Evolutionary conservation across 2,797 vertebrate species (phyloP).

Genomic region (Argyrosomus regius): DNA sequence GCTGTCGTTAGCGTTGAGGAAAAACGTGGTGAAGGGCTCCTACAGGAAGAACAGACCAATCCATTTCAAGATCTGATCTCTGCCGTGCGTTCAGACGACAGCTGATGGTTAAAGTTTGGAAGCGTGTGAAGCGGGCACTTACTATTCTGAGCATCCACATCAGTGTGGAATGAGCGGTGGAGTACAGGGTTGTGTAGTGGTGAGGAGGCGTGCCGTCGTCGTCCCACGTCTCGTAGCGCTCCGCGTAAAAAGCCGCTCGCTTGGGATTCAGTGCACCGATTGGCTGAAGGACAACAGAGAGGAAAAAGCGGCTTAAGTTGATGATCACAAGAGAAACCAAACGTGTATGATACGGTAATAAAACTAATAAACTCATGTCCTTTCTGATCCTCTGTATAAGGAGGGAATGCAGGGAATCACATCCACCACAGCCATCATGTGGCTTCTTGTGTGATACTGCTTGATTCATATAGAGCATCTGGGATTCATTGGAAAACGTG

Average conservation of each 20-base stretch:
- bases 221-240: conserved; percentile 96
- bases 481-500: not conserved
- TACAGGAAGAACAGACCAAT: conserved; percentile 61
- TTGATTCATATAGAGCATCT: too few relatives aligned
- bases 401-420: not conserved
- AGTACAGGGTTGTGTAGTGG: conserved; percentile 97
- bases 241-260: conserved; percentile 97
- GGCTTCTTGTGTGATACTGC: not conserved
- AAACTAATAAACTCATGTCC: not conserved
- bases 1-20: conserved; percentile 94
- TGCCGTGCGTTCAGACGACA: not conserved
- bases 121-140: conserved; percentile 75
- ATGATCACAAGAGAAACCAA: not conserved
- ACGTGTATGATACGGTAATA: not conserved
- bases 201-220: conserved; percentile 93
- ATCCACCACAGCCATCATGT: not conserved
- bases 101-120: not conserved
- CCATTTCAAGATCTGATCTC: not conserved
- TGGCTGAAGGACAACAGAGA: conserved; percentile 84
- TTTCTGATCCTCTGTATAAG: not conserved
- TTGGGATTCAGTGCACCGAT: conserved; percentile 99
- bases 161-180: conserved; percentile 92
- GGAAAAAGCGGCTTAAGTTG: not conserved
- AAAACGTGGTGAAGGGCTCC: conserved; percentile 99
- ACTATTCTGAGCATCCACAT: conserved; percentile 98